Base-by-base conservation (phyloP, 2,113 vertebrate genomes). In the Calypte anna region DNA sequence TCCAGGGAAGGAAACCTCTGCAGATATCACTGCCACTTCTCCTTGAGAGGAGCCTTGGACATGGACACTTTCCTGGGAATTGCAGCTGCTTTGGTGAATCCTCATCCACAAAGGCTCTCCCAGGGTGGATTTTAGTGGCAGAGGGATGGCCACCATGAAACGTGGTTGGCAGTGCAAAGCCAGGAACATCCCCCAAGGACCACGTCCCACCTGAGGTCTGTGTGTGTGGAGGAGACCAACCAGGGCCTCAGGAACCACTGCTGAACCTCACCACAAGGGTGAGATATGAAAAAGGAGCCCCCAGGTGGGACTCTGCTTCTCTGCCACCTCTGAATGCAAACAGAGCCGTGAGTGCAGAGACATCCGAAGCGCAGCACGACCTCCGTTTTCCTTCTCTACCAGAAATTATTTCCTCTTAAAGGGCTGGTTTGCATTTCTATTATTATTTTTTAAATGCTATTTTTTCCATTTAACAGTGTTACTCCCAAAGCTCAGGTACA, bases 171-270 rank as follows among this genome's bases (percentile, higher is more conserved):
- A 2, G 14, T 46, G 46, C 30, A 46, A 63, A 66, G 16, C 24
- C 22, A 48, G 43, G 69, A 81, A 16, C 48, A 54, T 64, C 70
- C 67, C 6, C 0, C 2, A 30, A 28, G 62, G 75, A 27, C 9
- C 31, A 20, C 0, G 0, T 0, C 2, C 50, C 57, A 1, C 28
- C 33, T 8, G 1, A 53, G 62, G 24, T 19, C 91, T 44, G 58
- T 3, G 3, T 4, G 1, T 0, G 17, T 19, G 3, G 36, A n/a
- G 15, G 64, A 78, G 43, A 27, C 30, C 31, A 33, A 1, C 79
- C 0, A 4, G 50, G 79, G 12, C 51, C 82, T 86, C 30, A 15
- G 82, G 72, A 89, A 19, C 30, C 5, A 2, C 50, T 1, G 2
- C 38, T 1, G 36, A 90, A 63, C 62, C 44, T 73, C 17, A 1